These are phyloP conservation scores for Coleophora deauratella DNA, from an alignment of 2,888 invertebrate species.

Conservation along the genomic window DNA sequence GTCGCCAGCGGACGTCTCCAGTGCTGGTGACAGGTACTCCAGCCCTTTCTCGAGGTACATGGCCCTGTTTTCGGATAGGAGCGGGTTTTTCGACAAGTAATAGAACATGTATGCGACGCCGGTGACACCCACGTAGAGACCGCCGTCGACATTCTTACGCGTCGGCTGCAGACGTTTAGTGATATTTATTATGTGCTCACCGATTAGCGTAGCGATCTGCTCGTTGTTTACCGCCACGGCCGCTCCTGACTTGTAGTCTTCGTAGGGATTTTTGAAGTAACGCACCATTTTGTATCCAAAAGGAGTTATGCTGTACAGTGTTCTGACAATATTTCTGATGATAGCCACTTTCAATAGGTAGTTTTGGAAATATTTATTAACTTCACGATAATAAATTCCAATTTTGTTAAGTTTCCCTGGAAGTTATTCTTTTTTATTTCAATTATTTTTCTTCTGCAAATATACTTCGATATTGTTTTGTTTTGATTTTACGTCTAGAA, in stretches of 20 bases:
- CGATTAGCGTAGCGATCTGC: slow-evolving; percentile 34
- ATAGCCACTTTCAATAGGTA: slow-evolving; percentile 1
- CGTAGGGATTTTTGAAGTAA: slow-evolving; percentile 52
- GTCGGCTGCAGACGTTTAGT: slow-evolving; percentile 43
- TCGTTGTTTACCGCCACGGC: slow-evolving; percentile 28
- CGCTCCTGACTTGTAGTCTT: slow-evolving; percentile 35
- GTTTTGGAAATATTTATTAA: slow-evolving; percentile 16
- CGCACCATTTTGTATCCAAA: slow-evolving; percentile 49
- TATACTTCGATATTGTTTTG: background rate
- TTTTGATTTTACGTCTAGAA: background rate
- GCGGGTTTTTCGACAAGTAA: slow-evolving; percentile 75
- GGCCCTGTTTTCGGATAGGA: slow-evolving; percentile 50
- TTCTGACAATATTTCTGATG: background rate
- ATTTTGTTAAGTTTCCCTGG: background rate
- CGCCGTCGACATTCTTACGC: slow-evolving; percentile 68
- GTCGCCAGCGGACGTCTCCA: slow-evolving; percentile 73
- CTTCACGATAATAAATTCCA: background rate
- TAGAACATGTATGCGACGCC: slow-evolving; percentile 87
- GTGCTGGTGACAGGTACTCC: slow-evolving; percentile 77
- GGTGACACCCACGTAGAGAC: slow-evolving; percentile 79
- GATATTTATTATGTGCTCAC: slow-evolving; percentile 44
- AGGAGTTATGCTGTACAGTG: slow-evolving; percentile 21
- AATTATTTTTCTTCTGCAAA: background rate
- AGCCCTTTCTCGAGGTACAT: slow-evolving; percentile 73
- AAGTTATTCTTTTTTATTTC: background rate